Base-by-base conservation (phyloP, 2,797 vertebrate species). In the Nannoperca australis region DNA sequence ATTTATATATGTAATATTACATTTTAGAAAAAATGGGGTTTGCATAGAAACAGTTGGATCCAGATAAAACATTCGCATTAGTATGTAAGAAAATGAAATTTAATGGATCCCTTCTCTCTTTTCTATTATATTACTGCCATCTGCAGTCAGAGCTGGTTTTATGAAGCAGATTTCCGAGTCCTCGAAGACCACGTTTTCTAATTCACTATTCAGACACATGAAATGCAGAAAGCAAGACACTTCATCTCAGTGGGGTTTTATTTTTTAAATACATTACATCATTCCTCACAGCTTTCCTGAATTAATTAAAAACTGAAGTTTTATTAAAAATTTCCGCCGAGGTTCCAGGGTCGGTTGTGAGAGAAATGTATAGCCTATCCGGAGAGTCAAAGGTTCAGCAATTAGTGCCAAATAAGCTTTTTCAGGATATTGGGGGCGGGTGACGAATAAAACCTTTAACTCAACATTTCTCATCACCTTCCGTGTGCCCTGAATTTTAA, bases 181-280 rank as follows among this genome's bases (percentile, higher is more conserved):
- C 2, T 27, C 9, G 1, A 60, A 69, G 54, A 34, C 68, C 34
- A 50, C 0, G 0, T 49, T 63, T 54, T 22, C 11, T 44, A 51
- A 64, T 58, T 73, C 27, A 65, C 22, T 14, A 18, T 54, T 76
- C 49, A 66, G 50, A 76, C 22, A 73, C 15, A 36, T 44, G 15
- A 78, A 63, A 44, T n/a, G 6, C 18, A 66, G 53, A 60, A 38
- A 49, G 44, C 13, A 44, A n/a, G n/a, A 56, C 6, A 13, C 36
- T 36, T 14, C 9, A 5, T 49, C 45, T 45, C 22, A 1, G 13
- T 14, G 3, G n/a, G 18, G 10, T 24, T 76, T 76, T 38, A 22
- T 70, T 59, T 85, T 85, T 74, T 61, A 76, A 75, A 49, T 40
- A 30, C 24, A 38, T 77, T 40, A 51, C 30, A 38, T 70, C 32